These are phyloP conservation scores for Tinamus major DNA, from an alignment of 2,797 vertebrate species.

Conservation along the genomic window DNA sequence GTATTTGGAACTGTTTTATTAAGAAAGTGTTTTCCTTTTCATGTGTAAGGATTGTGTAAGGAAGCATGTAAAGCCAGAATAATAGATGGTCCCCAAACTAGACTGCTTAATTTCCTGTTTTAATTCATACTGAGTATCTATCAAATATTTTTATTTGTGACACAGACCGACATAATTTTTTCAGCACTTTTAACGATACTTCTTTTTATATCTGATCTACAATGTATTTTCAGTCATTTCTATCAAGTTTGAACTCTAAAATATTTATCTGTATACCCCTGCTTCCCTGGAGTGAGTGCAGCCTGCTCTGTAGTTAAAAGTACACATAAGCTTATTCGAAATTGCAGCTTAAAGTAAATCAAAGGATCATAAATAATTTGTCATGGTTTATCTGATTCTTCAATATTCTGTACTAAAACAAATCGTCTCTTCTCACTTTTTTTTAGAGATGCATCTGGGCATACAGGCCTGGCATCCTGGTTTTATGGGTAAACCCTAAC, in stretches of 20 bases:
- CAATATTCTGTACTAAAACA: neutral
- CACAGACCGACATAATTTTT: neutral
- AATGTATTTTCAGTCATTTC: neutral
- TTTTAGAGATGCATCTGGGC: neutral
- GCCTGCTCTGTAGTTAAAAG: neutral
- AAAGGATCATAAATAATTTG: neutral
- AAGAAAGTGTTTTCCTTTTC: neutral
- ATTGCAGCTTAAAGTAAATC: neutral
- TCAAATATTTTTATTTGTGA: neutral
- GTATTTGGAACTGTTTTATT: neutral
- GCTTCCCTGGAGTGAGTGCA: neutral
- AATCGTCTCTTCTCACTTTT: neutral
- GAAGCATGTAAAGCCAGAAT: neutral
- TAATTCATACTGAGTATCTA: neutral
- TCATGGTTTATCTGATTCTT: neutral
- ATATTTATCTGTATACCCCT: neutral
- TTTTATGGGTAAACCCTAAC: neutral
- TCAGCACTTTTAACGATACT: neutral
- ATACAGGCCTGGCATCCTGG: neutral
- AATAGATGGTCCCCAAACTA: neutral
- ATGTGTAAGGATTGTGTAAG: neutral
- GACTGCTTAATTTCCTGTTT: neutral
- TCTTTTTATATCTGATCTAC: conserved; percentile 10
- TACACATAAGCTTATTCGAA: neutral
- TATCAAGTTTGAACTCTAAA: neutral